Conservation (phyloP, 1,140 invertebrate genomes). For the Asobara japonica region DNA sequence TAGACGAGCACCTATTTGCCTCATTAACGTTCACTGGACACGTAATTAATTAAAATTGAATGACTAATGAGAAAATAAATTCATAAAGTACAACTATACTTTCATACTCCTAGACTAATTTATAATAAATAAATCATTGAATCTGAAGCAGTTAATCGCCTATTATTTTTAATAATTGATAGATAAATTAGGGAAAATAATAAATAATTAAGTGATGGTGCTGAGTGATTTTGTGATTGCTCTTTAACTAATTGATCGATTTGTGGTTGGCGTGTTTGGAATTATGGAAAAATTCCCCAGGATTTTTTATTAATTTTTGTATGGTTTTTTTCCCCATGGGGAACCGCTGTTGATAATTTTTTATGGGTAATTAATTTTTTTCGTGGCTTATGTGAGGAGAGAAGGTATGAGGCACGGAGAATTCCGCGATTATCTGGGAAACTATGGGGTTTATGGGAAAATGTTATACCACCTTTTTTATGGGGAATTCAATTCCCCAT, state of each 20-base stretch:
- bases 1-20: conserved; percentile 20
- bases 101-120: conserved; percentile 57
- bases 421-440: background rate
- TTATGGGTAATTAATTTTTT: background rate
- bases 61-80: conserved; percentile 31
- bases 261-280: background rate
- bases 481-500: background rate
- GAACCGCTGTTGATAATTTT: too few species aligned
- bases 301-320: background rate
- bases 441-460: background rate
- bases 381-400: background rate
- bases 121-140: conserved; percentile 40
- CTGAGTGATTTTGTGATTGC: background rate
- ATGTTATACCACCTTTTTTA: too few species aligned
- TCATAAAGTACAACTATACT: conserved; percentile 57
- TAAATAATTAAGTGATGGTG: background rate
- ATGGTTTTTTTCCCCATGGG: background rate
- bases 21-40: conserved; percentile 22
- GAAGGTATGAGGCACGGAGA: background rate
- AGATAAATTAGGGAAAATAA: background rate
- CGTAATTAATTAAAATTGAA: background rate
- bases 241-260: background rate
- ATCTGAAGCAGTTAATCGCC: background rate
- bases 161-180: background rate
- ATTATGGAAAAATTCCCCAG: background rate